Conservation (phyloP, 2,888 invertebrate species). For the Frankliniella intonsa region DNA sequence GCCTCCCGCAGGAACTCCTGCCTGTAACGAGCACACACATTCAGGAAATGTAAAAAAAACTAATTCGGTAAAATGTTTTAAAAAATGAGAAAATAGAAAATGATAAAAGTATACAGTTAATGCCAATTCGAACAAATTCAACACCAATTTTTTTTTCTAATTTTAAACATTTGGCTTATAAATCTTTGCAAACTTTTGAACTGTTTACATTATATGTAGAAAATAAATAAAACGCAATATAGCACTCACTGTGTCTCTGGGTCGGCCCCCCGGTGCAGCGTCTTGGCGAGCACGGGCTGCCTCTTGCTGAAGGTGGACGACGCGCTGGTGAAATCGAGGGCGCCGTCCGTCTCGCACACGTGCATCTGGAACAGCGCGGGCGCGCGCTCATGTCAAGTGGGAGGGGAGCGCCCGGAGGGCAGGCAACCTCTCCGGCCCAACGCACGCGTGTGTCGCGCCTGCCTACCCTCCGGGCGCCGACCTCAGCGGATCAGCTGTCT, state of each 20-base stretch:
- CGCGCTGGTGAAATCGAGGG: slow-evolving; percentile 60
- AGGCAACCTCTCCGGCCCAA: not conserved
- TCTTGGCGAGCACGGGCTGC: slow-evolving; percentile 69
- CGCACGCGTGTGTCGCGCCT: not conserved
- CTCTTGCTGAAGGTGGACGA: slow-evolving; percentile 62
- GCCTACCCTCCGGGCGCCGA: not conserved
- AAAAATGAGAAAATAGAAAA: too few species aligned
- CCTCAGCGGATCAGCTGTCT: too few species aligned
- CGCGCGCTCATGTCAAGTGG: not conserved
- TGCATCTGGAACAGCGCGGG: slow-evolving; percentile 55
- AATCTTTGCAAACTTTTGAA: too few species aligned
- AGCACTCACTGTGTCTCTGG: slow-evolving; percentile 58
- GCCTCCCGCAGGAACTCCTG: slow-evolving; percentile 85
- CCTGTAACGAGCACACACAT: slow-evolving; percentile 50
- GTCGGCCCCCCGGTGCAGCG: slow-evolving; percentile 68
- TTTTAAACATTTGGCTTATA: too few species aligned
- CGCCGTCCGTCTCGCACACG: slow-evolving; percentile 71
- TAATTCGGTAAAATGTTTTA: too few species aligned
- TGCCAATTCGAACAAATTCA: too few species aligned
- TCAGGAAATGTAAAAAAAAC: slow-evolving; percentile 10
- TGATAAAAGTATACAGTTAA: too few species aligned
- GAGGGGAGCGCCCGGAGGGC: not conserved
- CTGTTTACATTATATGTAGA: too few species aligned
- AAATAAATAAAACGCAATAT: slow-evolving; percentile 27
- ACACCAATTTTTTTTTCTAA: too few species aligned